Evolutionary conservation across 2,113 vertebrate species (phyloP).

Genomic region (Labeo catla): DNA sequence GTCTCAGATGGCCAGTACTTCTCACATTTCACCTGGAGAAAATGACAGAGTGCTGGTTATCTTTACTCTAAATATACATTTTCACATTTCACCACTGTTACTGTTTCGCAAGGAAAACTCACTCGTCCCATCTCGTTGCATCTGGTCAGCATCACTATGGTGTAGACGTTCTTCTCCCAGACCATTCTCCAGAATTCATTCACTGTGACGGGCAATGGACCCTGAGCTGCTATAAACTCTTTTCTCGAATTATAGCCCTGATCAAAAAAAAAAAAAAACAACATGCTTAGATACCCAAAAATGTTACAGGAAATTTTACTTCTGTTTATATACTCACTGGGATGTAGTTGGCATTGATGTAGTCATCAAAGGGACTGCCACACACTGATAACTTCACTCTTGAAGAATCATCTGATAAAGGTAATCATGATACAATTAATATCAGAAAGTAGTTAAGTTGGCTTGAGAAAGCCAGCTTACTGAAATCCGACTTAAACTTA

Average conservation of each 20-base stretch:
- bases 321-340: slow-evolving; percentile 79
- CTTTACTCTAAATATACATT: background rate
- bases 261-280: slow-evolving; percentile 43
- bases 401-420: slow-evolving; percentile 85
- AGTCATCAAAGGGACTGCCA: slow-evolving; percentile 81
- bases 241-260: slow-evolving; percentile 90
- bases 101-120: slow-evolving; percentile 58
- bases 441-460: too few relatives aligned
- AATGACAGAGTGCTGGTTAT: slow-evolving; percentile 1
- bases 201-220: slow-evolving; percentile 87
- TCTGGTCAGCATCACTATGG: slow-evolving; percentile 93
- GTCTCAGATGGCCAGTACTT: slow-evolving; percentile 88
- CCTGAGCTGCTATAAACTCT: slow-evolving; percentile 94
- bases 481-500: too few relatives aligned
- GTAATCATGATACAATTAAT: background rate
- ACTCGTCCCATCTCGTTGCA: slow-evolving; percentile 94
- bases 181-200: slow-evolving; percentile 96
- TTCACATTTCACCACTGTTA: background rate
- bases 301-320: background rate
- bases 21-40: slow-evolving; percentile 91
- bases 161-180: slow-evolving; percentile 91
- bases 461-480: too few relatives aligned
- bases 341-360: slow-evolving; percentile 97
- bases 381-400: slow-evolving; percentile 90
- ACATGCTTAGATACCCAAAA: background rate